Evolutionary conservation across 1,140 invertebrate species (phyloP), one percentile per base, ranked within the genome.

Genomic region (Venturia canescens): DNA sequence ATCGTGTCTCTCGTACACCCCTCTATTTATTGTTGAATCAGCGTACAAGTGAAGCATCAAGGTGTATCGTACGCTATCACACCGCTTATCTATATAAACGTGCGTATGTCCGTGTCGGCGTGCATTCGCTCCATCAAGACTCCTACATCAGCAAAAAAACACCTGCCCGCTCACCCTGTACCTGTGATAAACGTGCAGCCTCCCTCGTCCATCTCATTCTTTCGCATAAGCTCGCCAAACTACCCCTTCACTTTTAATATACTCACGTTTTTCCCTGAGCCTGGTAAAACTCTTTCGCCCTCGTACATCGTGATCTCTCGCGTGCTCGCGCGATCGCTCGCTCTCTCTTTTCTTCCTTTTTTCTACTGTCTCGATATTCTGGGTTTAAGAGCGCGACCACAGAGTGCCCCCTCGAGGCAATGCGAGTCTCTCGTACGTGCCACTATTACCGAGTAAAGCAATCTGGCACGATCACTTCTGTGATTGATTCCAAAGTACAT

Each of bases 301-400:
- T 63, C 60, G 26, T 63, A 63, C 60, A 6, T 63, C 23, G 27
- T 18, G 27, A 29, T 66, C 27, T 31, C n/a, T n/a, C n/a, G n/a
- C 74, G 31, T 18, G 26, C n/a, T 75, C 72, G 57, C 16, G 11
- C 53, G 31, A 15, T 77, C 21, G 15, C 50, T 77, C 74, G 31
- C 29, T 29, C n/a, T 63, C n/a, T 60, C 50, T 29, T 63, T 2
- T 63, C 29, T 29, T 27, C n/a, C 72, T 21, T 23, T 75, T 9
- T 77, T 53, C 4, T 18, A 16, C 23, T 77, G 3, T 50, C 77
- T 69, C 63, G 71, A 74, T 74, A 74, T 53, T 74, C 71, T 48
- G 18, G 71, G n/a, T 74, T 29, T n/a, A 74, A 74, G 71, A 74
- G 69, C 66, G 71, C 71, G 71, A 74, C 71, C 71, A 74, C 71